Base-by-base conservation (phyloP, 2,888 invertebrate genomes). In the Trichopria drosophilae region DNA sequence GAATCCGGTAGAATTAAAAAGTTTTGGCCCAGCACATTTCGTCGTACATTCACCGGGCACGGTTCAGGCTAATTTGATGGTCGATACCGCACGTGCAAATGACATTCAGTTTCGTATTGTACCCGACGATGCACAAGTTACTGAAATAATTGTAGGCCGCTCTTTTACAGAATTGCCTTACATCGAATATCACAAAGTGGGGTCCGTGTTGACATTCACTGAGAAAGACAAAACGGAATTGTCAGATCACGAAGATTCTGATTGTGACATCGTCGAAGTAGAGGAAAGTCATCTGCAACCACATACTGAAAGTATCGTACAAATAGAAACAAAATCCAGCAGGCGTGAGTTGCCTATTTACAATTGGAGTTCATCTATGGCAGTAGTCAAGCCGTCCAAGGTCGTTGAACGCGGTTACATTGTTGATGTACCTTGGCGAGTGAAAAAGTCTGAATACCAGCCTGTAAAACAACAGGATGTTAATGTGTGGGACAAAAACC, bases 151-250 rank as follows among this genome's bases (percentile, higher is more conserved):
- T 6, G 22, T 55, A 1, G 55, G 53, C 3, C 41, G 55, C 1
- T 41, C 48, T 19, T 55, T 55, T 22, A 53, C 49, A 0, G 53
- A 53, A n/a, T 37, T 37, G 3, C 53, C 53, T 0, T 13, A 41
- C 16, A 48, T 55, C 2, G 29, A 44, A 1, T 53, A 49, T 19
- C 24, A 39, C 34, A 52, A 53, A 15, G 15, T 49, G 1, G 45
- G 46, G 1, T 20, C 35, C 3, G 20, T 28, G 10, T 16, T 55
- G 34, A 24, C 9, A 13, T 44, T 49, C 35, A n/a, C n/a, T n/a
- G n/a, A n/a, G n/a, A 20, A 51, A 22, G 45, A 22, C 6, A 32
- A 48, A 22, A 23, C 29, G 1, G 34, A 22, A 7, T 31, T 55
- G 26, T 35, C 49, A 4, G 29, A 55, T 37, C 15, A 12, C 7